Conservation (phyloP, 2,797 vertebrate species). For the Okamejei kenojei region DNA sequence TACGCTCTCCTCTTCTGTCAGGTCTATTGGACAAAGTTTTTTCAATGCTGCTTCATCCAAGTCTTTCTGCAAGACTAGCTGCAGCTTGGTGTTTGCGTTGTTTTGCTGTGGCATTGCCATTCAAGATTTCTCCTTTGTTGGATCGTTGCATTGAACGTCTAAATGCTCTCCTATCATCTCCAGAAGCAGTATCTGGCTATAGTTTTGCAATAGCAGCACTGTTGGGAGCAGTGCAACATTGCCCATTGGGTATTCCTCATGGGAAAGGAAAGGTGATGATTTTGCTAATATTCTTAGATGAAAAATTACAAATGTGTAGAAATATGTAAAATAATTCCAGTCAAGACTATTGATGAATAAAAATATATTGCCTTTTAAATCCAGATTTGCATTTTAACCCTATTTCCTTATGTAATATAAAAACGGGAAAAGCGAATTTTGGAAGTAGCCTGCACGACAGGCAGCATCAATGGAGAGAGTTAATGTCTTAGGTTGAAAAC, state of each 20-base stretch:
- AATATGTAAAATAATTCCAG: neutral
- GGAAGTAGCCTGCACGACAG: too few species aligned
- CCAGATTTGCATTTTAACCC: neutral
- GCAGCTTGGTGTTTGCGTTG: conserved; percentile 84
- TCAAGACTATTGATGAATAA: neutral
- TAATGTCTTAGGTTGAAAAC: too few species aligned
- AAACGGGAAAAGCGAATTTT: neutral
- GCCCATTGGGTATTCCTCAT: conserved; percentile 83
- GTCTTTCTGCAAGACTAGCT: conserved; percentile 65
- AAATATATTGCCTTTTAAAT: neutral
- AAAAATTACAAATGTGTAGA: neutral
- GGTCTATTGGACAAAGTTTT: conserved; percentile 74
- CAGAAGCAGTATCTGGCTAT: conserved; percentile 79
- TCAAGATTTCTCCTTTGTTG: conserved; percentile 65
- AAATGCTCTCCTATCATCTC: conserved; percentile 65
- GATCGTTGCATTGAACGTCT: conserved; percentile 76
- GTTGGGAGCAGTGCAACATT: conserved; percentile 73
- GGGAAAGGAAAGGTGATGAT: conserved; percentile 73
- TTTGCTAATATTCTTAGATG: neutral
- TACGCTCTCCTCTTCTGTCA: conserved; percentile 44
- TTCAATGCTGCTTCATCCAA: conserved; percentile 71
- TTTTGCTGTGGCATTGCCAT: conserved; percentile 69
- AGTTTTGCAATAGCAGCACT: conserved; percentile 75
- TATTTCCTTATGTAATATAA: neutral
- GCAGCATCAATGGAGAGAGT: too few species aligned